Percentiles rank a stretch among this genome's conserved stretches.
phyloP scores from a whole-genome alignment of 2,888 invertebrate genomes.

The Ectemnius lituratus region DNA sequence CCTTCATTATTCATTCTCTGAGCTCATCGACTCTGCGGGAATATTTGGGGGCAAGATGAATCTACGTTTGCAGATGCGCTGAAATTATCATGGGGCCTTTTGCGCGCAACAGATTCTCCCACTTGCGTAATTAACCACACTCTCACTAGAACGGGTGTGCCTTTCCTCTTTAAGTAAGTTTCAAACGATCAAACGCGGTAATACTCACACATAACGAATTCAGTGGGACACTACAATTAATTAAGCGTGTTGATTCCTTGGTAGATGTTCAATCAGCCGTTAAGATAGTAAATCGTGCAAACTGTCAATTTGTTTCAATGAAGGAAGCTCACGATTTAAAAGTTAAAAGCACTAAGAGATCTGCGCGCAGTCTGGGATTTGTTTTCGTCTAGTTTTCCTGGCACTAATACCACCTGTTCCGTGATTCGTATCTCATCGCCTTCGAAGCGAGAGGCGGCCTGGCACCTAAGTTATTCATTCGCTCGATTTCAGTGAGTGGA shows the following conservation, averaged over 20 bases:
- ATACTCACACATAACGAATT: too few relatives aligned
- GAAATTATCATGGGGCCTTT: constrained; percentile 12
- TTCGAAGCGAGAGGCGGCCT: constrained; percentile 3
- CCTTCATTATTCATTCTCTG: background rate
- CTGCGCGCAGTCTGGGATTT: too few relatives aligned
- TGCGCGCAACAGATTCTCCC: constrained; percentile 63
- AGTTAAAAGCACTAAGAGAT: too few relatives aligned
- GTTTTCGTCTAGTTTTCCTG: background rate
- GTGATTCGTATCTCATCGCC: constrained; percentile 11
- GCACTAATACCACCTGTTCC: constrained; percentile 8
- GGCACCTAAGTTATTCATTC: constrained; percentile 58
- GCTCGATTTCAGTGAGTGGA: constrained; percentile 76
- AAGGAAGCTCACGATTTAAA: too few relatives aligned
- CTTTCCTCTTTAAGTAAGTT: too few relatives aligned
- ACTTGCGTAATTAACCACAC: constrained; percentile 57
- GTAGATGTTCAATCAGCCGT: constrained; percentile 2
- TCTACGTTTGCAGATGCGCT: constrained; percentile 6
- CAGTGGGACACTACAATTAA: too few relatives aligned
- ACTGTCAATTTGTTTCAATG: too few relatives aligned
- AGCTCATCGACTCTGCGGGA: background rate
- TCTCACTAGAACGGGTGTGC: too few relatives aligned
- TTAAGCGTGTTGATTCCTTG: background rate
- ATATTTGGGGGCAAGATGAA: constrained; percentile 11
- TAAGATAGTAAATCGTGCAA: too few relatives aligned
- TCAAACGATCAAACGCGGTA: too few relatives aligned